Base-by-base conservation (phyloP, 2,888 invertebrate genomes). In the Boloria euphrosyne region DNA sequence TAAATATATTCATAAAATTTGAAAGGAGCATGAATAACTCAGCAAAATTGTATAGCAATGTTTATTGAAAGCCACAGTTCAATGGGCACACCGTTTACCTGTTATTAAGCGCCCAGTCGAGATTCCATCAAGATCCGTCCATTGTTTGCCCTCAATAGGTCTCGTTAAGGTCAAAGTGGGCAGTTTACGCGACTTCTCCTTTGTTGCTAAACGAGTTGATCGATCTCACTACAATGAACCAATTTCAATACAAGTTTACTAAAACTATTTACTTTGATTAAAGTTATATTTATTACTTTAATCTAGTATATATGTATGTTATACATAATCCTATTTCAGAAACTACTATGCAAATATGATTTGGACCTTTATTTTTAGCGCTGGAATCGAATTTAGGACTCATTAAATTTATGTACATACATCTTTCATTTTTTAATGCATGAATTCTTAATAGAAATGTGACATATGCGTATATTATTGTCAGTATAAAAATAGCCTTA, bases 151-250 rank as follows among this genome's bases (percentile, higher is more conserved):
- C 80, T 89, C 80, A 87, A 87, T 87, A 78, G 83, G 77, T 77
- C 88, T 89, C 88, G 89, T 89, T 89, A 89, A 80, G 84, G 81
- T 75, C 78, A 59, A 80, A 79, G 80, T 80, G 73, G 76, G 75
- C 71, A 78, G 77, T 80, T 78, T 75, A 79, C 80, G 79, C 79
- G 76, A 77, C 80, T 83, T 80, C 79, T 81, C 87, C 82, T 86
- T 90, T 89, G 89, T 90, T 86, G 80, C 81, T 76, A 84, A 86
- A 86, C 86, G 86, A 86, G 82, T 83, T 85, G 88, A 89, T 89
- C 87, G 88, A 86, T 84, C 77, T 80, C 73, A 79, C 78, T 81
- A 89, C 88, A 89, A 89, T 89, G 75, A 83, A 71, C 84, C 84
- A 85, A 88, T 88, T 87, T 85, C 85, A 84, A 86, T 86, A 81